Base-by-base conservation (phyloP, 2,888 invertebrate species). In the Scaptomyza tumidula region DNA sequence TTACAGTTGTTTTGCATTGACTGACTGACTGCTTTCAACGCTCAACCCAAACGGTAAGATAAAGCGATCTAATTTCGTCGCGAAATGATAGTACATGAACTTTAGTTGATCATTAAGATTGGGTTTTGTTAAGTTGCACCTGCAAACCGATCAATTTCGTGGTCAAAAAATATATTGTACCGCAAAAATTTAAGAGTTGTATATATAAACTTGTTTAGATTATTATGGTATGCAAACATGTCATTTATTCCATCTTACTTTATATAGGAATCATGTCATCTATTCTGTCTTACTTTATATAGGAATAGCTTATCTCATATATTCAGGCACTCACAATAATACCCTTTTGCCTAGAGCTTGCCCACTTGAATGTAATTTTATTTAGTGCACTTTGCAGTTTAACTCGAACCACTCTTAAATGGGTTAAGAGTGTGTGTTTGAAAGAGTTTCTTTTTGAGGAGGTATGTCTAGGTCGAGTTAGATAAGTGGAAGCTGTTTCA, bases 381-480 rank as follows among this genome's bases (percentile, higher is more conserved):
- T 13, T 16, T 2, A 10, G n/a, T 11, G 44, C 9, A 16, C 10
- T 43, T 54, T 31, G 19, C 10, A 43, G 29, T 6, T 31, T 31
- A n/a, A 4, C 4, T 31, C 2, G 3, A 39, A 41, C 10, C 7
- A 41, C 41, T 41, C 10, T 10, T 16, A 16, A 41, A 41, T 16
- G 10, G 5, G 1, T 10, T 16, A 14, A 14, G 9, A 31, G 6
- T 39, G 14, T 41, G 14, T 41, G 14, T 16, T 9, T 41, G 7
- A 14, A 9, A 1, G 5, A 9, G n/a, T 11, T 9, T 46, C 13
- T 11, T 2, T 24, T 11, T 43, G 16, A 41, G 9, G 10, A 24
- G 43, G 57, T 71, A 61, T 75, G 10, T 58, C 2, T 7, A 5
- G 68, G 79, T 63, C 62, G 57, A 31, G 31, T 27, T 52, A 49